Evolutionary conservation across 2,113 vertebrate genomes (phyloP), one percentile per base, ranked within the genome.

Genomic region (Cyanoramphus novaezelandiae): DNA sequence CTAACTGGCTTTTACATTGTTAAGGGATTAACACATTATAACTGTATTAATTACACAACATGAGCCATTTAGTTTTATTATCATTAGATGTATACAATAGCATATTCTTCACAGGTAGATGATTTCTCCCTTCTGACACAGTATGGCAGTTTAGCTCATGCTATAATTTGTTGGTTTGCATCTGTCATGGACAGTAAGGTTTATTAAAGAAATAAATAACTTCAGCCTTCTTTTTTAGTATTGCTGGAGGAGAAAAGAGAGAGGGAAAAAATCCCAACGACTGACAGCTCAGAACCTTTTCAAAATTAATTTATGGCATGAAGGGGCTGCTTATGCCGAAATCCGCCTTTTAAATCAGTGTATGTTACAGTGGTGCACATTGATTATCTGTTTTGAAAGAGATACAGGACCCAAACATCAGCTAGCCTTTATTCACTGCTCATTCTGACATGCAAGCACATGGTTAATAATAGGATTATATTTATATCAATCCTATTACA

Each of bases 401-500:
- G 44, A 7, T 76, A 60, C 39, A 19, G 21, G 52, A 52, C 35
- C 44, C 33, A 64, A 62, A 71, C 75, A 55, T 69, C 63, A 41
- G 43, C 35, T 33, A 82, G 53, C 27, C 50, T 86, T 91, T 88
- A 86, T 80, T 92, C 93, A 75, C 50, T 60, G 27, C 35, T 92
- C 28, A 53, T 90, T 93, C 63, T 88, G 63, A 87, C 89, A 86
- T 53, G 44, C n/a, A 85, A 93, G 81, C 24, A 59, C 44, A 85
- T 17, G n/a, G 8, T 69, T 82, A 85, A 52, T 91, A 94, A 95
- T 46, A 90, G 78, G 94, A 95, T 96, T 94, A 93, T 94, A 94
- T 91, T 89, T 95, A 47, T 52, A 92, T 84, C 88, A 95, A 95
- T 93, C 89, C 83, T 95, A 93, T 91, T 95, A 93, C 47, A 68